These are phyloP conservation scores for Talpa occidentalis DNA, from an alignment of 2,113 vertebrate genomes.

Conservation along the genomic window DNA sequence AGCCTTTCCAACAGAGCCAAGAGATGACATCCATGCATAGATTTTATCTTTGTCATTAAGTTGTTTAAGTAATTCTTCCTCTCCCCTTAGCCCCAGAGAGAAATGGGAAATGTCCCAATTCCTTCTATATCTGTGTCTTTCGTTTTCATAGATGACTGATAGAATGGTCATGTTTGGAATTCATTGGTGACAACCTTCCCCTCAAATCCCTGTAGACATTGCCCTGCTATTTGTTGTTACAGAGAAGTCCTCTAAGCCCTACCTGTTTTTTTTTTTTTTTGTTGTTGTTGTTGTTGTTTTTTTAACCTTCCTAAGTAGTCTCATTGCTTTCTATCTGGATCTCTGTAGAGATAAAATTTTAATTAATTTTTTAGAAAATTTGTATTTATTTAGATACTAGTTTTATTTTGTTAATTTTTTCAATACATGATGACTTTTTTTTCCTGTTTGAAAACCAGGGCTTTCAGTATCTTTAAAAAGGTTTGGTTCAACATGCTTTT, in stretches of 20 bases:
- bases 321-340: background rate
- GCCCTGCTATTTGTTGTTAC: background rate
- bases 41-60: background rate
- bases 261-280: background rate
- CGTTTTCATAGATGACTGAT: background rate
- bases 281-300: background rate
- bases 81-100: background rate
- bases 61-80: background rate
- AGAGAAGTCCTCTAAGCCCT: background rate
- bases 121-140: background rate
- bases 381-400: background rate
- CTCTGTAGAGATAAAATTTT: conserved; percentile 4
- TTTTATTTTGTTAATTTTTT: conserved; percentile 12
- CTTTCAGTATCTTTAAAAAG: background rate
- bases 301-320: background rate
- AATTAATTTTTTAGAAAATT: conserved; percentile 1
- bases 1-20: background rate
- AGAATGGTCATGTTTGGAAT: background rate
- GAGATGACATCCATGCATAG: background rate
- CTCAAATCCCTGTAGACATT: background rate
- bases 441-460: background rate
- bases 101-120: too few relatives aligned
- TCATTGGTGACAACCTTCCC: background rate
- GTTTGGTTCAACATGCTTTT: background rate
- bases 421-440: background rate